Evolutionary conservation across 2,888 invertebrate genomes (phyloP), one percentile per base, ranked within the genome.

Genomic region (Xestia sexstrigata): DNA sequence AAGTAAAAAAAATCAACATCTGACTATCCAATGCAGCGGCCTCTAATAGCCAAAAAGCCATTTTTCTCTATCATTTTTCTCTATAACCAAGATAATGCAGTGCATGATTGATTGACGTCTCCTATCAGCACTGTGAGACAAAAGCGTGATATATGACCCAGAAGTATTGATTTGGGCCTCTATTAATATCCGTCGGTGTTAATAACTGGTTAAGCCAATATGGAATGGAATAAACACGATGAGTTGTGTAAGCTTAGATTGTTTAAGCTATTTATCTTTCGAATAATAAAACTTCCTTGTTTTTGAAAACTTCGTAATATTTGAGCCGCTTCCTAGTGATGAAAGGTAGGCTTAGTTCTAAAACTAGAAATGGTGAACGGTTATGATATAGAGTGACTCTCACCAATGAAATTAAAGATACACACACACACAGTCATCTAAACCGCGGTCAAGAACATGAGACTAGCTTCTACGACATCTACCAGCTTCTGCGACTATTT

Each of bases 131-230:
- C 70, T 77, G 84, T 75, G 79, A 89, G 89, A 89, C 88, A 90
- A 89, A 84, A 80, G 78, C 84, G 75, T 91, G 90, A 90, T 89
- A 76, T 86, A 91, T 88, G 83, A 88, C 79, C 79, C 70, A 30
- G 76, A 81, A 76, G 62, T 81, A 85, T 85, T 84, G 83, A 85
- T 80, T 81, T 75, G 58, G 60, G 63, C 58, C 47, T 70, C 77
- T 78, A 82, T 86, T 84, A 83, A 86, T 85, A 88, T 79, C 81
- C 66, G 82, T 76, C 66, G 17, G 23, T 55, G 55, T 66, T 76
- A 70, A 80, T 83, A 79, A 70, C 68, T 78, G 49, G 58, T 76
- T 77, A 35, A 60, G 39, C 20, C 23, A 72, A 67, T 70, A 9
- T 35, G 23, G n/a, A 39, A 60, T 71, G 13, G 7, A 55, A 58